Evolutionary conservation across 1,140 invertebrate genomes (phyloP).

Genomic region (Drosophila bocki): DNA sequence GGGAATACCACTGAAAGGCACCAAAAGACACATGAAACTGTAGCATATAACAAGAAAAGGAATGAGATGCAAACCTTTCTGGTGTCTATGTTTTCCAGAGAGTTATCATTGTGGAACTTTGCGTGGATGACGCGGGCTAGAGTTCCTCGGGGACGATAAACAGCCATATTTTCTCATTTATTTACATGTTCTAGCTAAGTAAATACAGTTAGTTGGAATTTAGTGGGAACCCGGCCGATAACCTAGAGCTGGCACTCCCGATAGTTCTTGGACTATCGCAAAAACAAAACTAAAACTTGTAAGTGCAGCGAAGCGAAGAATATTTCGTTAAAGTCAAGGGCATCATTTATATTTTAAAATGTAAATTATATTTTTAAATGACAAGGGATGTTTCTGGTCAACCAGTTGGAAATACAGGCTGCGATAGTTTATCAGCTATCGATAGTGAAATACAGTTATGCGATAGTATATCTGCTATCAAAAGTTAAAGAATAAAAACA

Average conservation of each 20-base stretch:
- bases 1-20: conserved; percentile 87
- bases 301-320: too few relatives aligned
- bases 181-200: conserved; percentile 31
- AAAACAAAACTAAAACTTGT: not conserved
- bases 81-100: conserved; percentile 87
- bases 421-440: not conserved
- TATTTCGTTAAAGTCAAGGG: not conserved
- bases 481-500: too few relatives aligned
- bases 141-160: conserved; percentile 86
- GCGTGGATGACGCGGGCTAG: conserved; percentile 88
- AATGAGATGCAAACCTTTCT: conserved; percentile 85
- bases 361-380: not conserved
- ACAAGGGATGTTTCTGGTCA: not conserved
- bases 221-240: conserved; percentile 5
- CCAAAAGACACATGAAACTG: not conserved
- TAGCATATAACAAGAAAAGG: not conserved
- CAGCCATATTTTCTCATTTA: conserved; percentile 30
- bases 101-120: conserved; percentile 88
- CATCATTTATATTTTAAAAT: not conserved
- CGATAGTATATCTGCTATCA: too few relatives aligned
- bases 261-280: not conserved
- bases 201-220: conserved; percentile 18
- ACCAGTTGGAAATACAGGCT: not conserved
- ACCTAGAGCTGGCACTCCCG: not conserved
- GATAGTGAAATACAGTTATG: not conserved